Evolutionary conservation across 53 echinoderm and acorn worm genomes (phyloP).

Genomic region (Arbacia lixula): DNA sequence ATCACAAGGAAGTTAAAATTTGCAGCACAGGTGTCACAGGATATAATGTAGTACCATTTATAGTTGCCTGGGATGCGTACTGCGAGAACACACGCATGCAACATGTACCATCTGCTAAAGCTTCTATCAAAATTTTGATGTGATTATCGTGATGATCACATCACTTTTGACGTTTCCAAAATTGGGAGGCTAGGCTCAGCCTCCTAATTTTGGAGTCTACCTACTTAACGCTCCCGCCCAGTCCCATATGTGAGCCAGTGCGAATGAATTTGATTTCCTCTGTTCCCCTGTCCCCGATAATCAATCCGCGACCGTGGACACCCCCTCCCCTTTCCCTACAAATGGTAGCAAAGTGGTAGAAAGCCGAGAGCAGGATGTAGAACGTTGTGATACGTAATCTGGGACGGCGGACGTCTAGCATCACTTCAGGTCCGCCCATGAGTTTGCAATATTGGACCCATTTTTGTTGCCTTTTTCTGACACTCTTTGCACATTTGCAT

Average conservation of each 20-base stretch:
- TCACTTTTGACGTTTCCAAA: slow-evolving; percentile 14
- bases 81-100: too few species aligned
- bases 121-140: too few species aligned
- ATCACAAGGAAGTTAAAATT: too few species aligned
- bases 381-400: slow-evolving; percentile 18
- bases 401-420: not conserved
- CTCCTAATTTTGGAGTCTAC: not conserved
- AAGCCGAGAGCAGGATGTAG: not conserved
- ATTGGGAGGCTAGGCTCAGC: slow-evolving; percentile 13
- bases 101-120: too few species aligned
- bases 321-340: not conserved
- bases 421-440: slow-evolving; percentile 14
- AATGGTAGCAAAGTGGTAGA: not conserved
- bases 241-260: slow-evolving; percentile 33
- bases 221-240: slow-evolving; percentile 42
- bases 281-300: not conserved
- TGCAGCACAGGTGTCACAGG: too few species aligned
- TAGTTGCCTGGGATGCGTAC: too few species aligned
- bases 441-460: slow-evolving; percentile 20
- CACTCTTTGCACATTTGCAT: too few species aligned
- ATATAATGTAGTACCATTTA: too few species aligned
- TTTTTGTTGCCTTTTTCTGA: too few species aligned
- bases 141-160: slow-evolving; percentile 40
- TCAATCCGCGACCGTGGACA: too few species aligned
- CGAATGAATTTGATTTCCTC: slow-evolving; percentile 58